Evolutionary conservation across 2,888 invertebrate species (phyloP).

Genomic region (Watsonalla cultraria): DNA sequence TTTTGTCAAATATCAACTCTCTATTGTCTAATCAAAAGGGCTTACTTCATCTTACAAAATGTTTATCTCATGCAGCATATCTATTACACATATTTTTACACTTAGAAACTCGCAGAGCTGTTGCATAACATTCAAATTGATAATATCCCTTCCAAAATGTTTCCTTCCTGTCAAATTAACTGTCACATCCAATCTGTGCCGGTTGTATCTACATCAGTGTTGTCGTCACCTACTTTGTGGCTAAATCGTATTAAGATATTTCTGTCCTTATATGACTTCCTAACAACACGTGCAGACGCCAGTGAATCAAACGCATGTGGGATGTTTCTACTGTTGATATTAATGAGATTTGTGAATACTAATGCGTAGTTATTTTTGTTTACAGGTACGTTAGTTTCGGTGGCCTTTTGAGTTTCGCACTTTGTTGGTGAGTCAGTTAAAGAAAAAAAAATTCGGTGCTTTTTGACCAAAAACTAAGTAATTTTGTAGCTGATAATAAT

Average conservation of each 20-base stretch:
- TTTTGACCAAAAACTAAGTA: too few relatives aligned
- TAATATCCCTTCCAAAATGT: neutral
- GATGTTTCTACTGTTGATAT: conserved; percentile 17
- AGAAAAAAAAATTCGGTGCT: neutral
- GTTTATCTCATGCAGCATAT: too few relatives aligned
- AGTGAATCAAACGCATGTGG: conserved; percentile 14
- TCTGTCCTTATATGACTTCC: conserved; percentile 33
- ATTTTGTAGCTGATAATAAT: too few relatives aligned
- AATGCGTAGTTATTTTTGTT: conserved; percentile 18
- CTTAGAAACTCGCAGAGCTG: too few relatives aligned
- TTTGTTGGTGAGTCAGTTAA: neutral
- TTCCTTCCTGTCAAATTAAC: neutral
- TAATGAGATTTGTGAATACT: conserved; percentile 21
- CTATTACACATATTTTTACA: too few relatives aligned
- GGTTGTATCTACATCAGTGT: conserved; percentile 11
- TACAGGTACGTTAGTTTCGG: conserved; percentile 19
- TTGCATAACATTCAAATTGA: too few relatives aligned
- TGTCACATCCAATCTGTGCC: conserved; percentile 1
- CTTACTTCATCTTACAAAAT: too few relatives aligned
- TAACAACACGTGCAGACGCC: conserved; percentile 23
- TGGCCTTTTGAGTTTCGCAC: neutral
- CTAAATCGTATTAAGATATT: conserved; percentile 32
- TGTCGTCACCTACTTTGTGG: conserved; percentile 26
- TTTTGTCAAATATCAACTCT: too few relatives aligned
- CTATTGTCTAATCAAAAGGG: too few relatives aligned